Base-by-base conservation (phyloP, 2,797 vertebrate species). In the Scomberomorus guttatus region DNA sequence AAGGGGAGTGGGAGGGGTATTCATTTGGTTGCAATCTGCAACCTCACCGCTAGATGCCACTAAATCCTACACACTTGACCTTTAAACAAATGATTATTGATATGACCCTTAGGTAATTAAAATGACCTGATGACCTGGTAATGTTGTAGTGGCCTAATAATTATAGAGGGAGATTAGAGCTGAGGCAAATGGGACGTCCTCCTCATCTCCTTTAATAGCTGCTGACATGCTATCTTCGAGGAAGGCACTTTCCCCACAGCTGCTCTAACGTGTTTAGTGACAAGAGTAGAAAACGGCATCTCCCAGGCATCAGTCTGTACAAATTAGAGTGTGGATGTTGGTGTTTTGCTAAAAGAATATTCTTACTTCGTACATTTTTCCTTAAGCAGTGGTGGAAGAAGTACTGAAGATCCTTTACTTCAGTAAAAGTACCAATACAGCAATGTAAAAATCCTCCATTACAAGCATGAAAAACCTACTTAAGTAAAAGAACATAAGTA, bases 91-190 rank as follows among this genome's bases (percentile, higher is more conserved):
- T 82, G 73, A 79, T 83, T 75, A 83, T 60, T 74, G 74, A 81
- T 54, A 61, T 59, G 74, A 68, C 77, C 15, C 15, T 5, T 57
- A 71, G 48, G 67, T 82, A 73, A 86, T 84, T 80, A 82, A 86
- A 81, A 55, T 79, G 74, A 87, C 70, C 67, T 1, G 32, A 58
- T 79, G 79, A 85, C 79, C 80, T 46, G 11, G 27, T 64, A 63
- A 48, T 15, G 0, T 15, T 65, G 48, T 14, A 14, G 22, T n/a
- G 61, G 72, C 18, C 68, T 75, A 37, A 69, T 71, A 48, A 80
- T 87, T 79, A 42, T 57, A 67, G 48, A 61, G 54, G 51, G n/a
- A 61, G 44, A 73, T 76, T 56, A 52, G 37, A 80, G 65, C 57
- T 54, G 15, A 69, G 51, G 34, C 51, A 68, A 77, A 65, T 9